phyloP scores from a whole-genome alignment of 2,113 vertebrate genomes.

The Saccopteryx leptura region DNA sequence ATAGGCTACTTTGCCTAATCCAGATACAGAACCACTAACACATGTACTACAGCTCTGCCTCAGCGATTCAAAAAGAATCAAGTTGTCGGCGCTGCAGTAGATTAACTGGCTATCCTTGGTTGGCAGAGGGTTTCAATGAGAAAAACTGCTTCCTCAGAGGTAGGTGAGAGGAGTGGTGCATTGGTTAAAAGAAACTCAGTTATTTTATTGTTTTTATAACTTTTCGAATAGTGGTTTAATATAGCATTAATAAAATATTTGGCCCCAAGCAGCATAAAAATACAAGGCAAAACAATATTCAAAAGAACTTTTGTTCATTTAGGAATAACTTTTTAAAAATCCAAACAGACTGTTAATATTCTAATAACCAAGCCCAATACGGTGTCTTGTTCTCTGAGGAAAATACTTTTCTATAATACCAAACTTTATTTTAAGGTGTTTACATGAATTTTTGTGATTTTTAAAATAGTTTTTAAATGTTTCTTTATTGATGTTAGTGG shows the following conservation, averaged over 20 bases:
- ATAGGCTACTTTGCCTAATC: neutral
- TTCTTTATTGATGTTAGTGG: too few species aligned
- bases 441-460: conserved; percentile 63
- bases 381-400: conserved; percentile 63
- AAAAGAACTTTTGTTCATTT: conserved; percentile 80
- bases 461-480: too few species aligned
- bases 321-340: conserved; percentile 78
- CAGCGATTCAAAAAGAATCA: conserved; percentile 82
- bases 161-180: neutral
- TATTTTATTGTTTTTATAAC: conserved; percentile 74
- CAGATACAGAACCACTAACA: neutral
- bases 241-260: conserved; percentile 82
- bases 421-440: conserved; percentile 71
- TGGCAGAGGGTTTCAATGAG: conserved; percentile 69
- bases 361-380: conserved; percentile 68
- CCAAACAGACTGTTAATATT: conserved; percentile 62
- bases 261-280: conserved; percentile 64
- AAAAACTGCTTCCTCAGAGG: conserved; percentile 72
- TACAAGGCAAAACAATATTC: conserved; percentile 73
- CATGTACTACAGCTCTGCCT: conserved; percentile 65
- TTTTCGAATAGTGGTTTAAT: conserved; percentile 71
- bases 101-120: conserved; percentile 81
- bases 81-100: conserved; percentile 71
- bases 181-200: conserved; percentile 75
- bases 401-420: conserved; percentile 70